Conservation (phyloP, 2,888 invertebrate species). For the Tipula confusa region DNA sequence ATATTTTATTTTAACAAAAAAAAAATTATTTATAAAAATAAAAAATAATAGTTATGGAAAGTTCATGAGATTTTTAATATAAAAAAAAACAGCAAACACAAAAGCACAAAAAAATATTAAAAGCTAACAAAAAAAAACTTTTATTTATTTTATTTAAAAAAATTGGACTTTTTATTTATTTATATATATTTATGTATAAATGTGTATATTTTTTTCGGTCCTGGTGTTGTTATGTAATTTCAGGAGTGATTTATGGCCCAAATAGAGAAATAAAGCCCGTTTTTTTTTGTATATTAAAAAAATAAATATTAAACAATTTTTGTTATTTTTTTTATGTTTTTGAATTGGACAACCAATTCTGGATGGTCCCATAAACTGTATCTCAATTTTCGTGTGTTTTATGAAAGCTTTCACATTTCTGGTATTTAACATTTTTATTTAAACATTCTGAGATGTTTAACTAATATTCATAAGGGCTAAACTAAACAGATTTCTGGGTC, state of each 20-base stretch:
- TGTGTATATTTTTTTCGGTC: not conserved
- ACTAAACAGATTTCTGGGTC: too few relatives aligned
- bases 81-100: not conserved
- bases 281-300: constrained; percentile 4
- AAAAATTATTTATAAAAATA: constrained; percentile 3
- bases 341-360: not conserved
- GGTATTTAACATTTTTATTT: too few relatives aligned
- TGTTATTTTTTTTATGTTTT: not conserved
- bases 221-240: constrained; percentile 20
- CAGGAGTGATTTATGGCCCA: constrained; percentile 20
- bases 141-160: constrained; percentile 25
- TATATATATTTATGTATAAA: not conserved
- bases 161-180: constrained; percentile 25
- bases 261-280: not conserved
- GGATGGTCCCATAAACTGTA: not conserved
- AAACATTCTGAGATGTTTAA: too few relatives aligned
- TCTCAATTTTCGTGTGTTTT: too few relatives aligned
- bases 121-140: constrained; percentile 12
- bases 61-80: constrained; percentile 20
- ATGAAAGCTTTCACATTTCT: too few relatives aligned
- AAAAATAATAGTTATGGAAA: constrained; percentile 21
- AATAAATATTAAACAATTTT: not conserved
- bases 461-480: too few relatives aligned
- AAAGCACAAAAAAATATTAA: constrained; percentile 5
- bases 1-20: constrained; percentile 14